Base-by-base conservation (phyloP, 2,797 vertebrate species). In the Gambelia wislizenii region DNA sequence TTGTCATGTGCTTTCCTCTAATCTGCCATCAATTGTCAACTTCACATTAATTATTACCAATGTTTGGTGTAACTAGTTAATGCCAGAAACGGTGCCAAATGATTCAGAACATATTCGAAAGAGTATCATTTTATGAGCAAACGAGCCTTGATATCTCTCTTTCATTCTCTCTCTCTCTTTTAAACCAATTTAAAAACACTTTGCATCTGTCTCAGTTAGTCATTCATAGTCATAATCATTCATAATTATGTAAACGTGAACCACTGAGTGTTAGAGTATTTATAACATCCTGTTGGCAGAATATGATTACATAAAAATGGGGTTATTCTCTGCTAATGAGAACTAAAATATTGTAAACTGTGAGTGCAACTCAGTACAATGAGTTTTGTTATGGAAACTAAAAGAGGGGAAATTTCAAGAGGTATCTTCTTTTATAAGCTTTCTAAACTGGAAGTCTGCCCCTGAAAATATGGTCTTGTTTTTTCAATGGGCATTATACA, bases 51-150 rank as follows among this genome's bases (percentile, higher is more conserved):
- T 97, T 96, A 95, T 94, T 78, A 89, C 89, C 33, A 49, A 86
- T 94, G 83, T 78, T 94, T 91, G 84, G 90, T 85, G 81, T 67
- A 87, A 93, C 88, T 88, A 88, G 70, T 92, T 77, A 94, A 91
- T 91, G 92, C 91, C 81, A 92, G 90, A 93, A 18, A 83, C 91
- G 89, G 84, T 93, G 92, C 93, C 95, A 91, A 94, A 90, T 92
- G 95, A 93, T 92, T 94, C 39, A 94, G 93, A 96, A 95, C 88
- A 75, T 84, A 94, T 94, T 96, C 95, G 95, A 94, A 95, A 95
- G 85, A 95, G 91, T 93, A 96, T 95, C 82, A 94, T 95, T 94
- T 95, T 86, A 74, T 88, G 95, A 95, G 93, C 22, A 54, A 95
- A 91, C 91, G 88, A 94, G 86, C 83, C 88, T 84, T 70, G 33